These are phyloP conservation scores for Acrocephalus arundinaceus DNA, from an alignment of 2,113 vertebrate genomes.

Conservation along the genomic window DNA sequence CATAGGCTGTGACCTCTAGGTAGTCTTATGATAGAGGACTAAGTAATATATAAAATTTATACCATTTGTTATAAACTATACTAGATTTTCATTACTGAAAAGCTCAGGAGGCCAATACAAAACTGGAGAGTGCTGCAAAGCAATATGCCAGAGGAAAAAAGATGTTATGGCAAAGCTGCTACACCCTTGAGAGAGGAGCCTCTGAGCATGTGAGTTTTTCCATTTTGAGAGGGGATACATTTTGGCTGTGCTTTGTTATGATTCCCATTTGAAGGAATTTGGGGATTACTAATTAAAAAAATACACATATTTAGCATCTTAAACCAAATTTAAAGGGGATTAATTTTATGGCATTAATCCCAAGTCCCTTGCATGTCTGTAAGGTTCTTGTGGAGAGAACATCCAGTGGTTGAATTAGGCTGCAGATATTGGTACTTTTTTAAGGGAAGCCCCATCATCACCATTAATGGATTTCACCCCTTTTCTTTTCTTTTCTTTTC, in stretches of 20 bases:
- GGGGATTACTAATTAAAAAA: neutral
- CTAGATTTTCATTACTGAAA: neutral
- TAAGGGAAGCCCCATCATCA: neutral
- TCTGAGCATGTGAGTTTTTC: neutral
- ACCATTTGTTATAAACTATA: neutral
- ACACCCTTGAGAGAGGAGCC: neutral
- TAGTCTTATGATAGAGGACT: neutral
- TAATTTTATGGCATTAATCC: neutral
- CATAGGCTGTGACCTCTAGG: neutral
- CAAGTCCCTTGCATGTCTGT: neutral
- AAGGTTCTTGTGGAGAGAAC: neutral
- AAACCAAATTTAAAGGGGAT: neutral
- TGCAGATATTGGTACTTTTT: neutral
- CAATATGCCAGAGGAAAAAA: neutral
- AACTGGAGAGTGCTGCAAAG: neutral
- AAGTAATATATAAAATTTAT: neutral
- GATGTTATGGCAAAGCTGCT: neutral
- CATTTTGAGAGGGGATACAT: neutral
- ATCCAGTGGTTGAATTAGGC: neutral
- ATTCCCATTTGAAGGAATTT: neutral
- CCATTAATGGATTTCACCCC: neutral
- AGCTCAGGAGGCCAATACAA: neutral
- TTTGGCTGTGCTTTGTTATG: neutral
- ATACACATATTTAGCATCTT: neutral
- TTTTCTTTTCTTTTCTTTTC: neutral